These are phyloP conservation scores for Acrocyrtus sp. DNA, from an alignment of 2,888 invertebrate genomes.

Conservation along the genomic window DNA sequence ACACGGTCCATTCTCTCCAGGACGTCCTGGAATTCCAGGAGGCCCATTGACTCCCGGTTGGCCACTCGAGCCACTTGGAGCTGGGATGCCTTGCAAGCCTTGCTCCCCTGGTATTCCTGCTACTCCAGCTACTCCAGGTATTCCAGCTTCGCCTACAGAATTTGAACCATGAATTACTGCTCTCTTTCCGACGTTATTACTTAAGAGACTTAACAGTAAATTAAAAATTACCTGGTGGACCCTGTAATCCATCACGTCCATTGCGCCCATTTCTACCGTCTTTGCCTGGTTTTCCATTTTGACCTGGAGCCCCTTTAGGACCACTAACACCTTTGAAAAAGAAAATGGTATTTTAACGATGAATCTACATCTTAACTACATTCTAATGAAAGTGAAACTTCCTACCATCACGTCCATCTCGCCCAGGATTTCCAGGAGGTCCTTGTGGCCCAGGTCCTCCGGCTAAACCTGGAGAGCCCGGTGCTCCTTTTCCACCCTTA, in stretches of 20 bases:
- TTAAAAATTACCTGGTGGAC: constrained; percentile 19
- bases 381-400: background rate
- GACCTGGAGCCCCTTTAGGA: constrained; percentile 15
- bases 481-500: constrained; percentile 10
- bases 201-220: too few relatives aligned
- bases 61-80: constrained; percentile 20
- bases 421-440: constrained; percentile 23
- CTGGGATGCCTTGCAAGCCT: constrained; percentile 33
- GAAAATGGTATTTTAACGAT: too few relatives aligned
- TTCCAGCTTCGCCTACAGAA: constrained; percentile 13
- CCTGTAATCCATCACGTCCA: constrained; percentile 13
- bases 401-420: constrained; percentile 14
- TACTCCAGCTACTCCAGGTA: constrained; percentile 21
- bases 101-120: constrained; percentile 21
- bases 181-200: too few relatives aligned
- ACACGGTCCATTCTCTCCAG: constrained; percentile 22
- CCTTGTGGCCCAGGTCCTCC: constrained; percentile 11
- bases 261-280: constrained; percentile 25
- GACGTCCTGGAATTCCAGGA: constrained; percentile 3
- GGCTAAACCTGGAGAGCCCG: constrained; percentile 18
- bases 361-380: too few relatives aligned
- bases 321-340: constrained; percentile 24
- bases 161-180: too few relatives aligned
- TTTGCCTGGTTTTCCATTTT: constrained; percentile 26
- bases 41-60: constrained; percentile 11